Percentiles rank a stretch among this genome's conserved stretches.
phyloP scores from a whole-genome alignment of 92 coral and sea anemone genomes.

The Micromussa lordhowensis region DNA sequence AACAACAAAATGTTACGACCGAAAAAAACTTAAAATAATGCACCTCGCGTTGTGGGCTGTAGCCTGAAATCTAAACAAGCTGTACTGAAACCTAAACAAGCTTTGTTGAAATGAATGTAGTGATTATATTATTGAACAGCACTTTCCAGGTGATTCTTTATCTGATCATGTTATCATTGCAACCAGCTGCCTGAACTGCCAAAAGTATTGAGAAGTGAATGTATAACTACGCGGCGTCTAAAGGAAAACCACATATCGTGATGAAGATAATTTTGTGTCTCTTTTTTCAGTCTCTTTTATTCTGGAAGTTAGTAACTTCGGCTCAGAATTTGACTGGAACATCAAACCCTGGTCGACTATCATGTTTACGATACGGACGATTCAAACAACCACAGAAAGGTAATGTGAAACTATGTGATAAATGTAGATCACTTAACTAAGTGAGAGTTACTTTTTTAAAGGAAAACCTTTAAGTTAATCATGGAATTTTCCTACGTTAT shows the following conservation, averaged over 20 bases:
- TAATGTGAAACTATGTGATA: background rate
- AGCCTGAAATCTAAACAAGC: background rate
- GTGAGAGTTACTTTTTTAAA: no score
- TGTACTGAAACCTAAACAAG: background rate
- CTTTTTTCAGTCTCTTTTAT: background rate
- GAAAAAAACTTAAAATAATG: background rate
- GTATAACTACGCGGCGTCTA: background rate
- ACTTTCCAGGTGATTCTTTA: no score
- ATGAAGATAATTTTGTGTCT: background rate
- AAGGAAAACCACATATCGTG: background rate
- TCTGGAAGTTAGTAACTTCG: background rate
- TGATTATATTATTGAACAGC: no score
- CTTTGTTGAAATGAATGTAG: background rate
- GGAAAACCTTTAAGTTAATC: no score
- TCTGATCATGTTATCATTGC: no score
- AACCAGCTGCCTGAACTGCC: background rate
- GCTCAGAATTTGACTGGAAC: background rate
- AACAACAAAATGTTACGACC: background rate
- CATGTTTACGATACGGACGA: background rate
- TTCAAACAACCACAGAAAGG: background rate
- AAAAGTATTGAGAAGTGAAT: background rate
- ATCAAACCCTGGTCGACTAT: background rate
- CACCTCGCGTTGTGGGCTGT: background rate
- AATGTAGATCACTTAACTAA: background rate
- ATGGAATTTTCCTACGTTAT: no score